Percentiles rank a stretch among this genome's conserved stretches.
These are phyloP conservation scores for Byasa hedistus DNA, from an alignment of 2,888 invertebrate genomes.

Conservation along the genomic window DNA sequence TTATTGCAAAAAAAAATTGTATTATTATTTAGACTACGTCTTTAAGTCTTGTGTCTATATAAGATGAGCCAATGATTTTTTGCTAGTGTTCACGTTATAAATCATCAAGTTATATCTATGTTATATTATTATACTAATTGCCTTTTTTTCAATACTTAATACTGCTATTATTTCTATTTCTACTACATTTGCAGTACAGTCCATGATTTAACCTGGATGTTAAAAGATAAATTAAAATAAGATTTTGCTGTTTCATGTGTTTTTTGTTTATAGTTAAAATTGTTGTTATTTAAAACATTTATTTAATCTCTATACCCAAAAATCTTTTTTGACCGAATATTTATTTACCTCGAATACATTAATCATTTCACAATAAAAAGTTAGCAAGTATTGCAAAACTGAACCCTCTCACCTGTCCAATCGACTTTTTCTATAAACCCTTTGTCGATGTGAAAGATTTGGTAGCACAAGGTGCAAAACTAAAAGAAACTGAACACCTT, in stretches of 20 bases:
- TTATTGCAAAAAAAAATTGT: no score
- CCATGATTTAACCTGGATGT: no score
- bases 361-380: conserved; percentile 18
- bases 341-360: background rate
- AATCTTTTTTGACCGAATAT: background rate
- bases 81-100: conserved; percentile 40
- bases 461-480: conserved; percentile 74
- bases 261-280: background rate
- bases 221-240: no score
- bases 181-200: background rate
- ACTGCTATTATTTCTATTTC: conserved; percentile 28
- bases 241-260: background rate
- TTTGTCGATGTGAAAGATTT: conserved; percentile 52
- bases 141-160: conserved; percentile 35
- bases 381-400: conserved; percentile 38
- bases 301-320: background rate
- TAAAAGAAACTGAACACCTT: conserved; percentile 60
- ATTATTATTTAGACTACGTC: background rate
- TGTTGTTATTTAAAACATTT: background rate
- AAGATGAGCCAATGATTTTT: conserved; percentile 34
- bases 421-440: conserved; percentile 58
- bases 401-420: conserved; percentile 58
- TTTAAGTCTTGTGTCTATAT: conserved; percentile 16
- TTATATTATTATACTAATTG: conserved; percentile 35
- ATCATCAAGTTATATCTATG: conserved; percentile 31